phyloP scores from a whole-genome alignment of 2,888 invertebrate species.

The Eristalis intricaria region DNA sequence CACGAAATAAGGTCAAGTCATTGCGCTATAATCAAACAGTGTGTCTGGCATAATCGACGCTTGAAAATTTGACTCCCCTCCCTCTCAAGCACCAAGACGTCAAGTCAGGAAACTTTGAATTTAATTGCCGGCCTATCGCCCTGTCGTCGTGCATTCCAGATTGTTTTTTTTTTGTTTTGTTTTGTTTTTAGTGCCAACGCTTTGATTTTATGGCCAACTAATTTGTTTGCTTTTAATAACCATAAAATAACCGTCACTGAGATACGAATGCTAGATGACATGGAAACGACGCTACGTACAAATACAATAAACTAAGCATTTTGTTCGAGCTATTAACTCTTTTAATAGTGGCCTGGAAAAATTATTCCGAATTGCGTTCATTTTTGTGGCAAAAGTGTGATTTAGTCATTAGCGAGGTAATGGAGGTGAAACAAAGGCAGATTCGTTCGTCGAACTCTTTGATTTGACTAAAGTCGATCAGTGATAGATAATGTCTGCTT shows the following conservation, averaged over 20 bases:
- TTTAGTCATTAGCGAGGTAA: conserved; percentile 12
- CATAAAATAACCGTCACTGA: conserved; percentile 39
- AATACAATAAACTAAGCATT: neutral
- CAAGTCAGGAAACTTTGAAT: neutral
- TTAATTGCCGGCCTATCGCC: neutral
- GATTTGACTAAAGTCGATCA: neutral
- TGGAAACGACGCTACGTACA: neutral
- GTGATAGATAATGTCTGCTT: neutral
- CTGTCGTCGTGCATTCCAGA: neutral
- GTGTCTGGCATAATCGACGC: neutral
- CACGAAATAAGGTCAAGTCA: neutral
- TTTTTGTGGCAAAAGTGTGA: conserved; percentile 7
- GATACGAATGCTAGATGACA: conserved; percentile 47
- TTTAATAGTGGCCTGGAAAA: conserved; percentile 46
- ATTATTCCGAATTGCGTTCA: neutral
- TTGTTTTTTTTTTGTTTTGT: neutral
- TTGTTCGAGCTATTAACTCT: conserved; percentile 37
- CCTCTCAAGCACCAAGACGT: neutral
- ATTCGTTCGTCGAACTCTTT: neutral
- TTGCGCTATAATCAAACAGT: neutral
- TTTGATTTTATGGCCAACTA: conserved; percentile 24
- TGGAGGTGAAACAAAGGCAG: neutral
- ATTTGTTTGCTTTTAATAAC: conserved; percentile 33
- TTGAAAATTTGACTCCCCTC: no score
- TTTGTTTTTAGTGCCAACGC: neutral